These are phyloP conservation scores for Hylyphantes graminicola DNA, from an alignment of 1,140 invertebrate species.

Conservation along the genomic window DNA sequence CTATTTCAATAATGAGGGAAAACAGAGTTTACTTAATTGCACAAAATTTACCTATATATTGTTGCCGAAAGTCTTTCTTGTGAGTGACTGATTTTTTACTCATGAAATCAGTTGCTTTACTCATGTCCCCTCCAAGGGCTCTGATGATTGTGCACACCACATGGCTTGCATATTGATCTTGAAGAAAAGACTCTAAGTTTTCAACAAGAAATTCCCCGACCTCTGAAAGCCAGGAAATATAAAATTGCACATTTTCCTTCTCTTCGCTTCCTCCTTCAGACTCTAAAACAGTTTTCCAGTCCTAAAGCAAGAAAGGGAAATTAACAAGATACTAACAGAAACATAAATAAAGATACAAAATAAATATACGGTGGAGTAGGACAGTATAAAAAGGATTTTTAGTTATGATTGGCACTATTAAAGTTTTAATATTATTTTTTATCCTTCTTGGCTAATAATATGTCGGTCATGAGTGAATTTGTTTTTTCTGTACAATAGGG, in stretches of 20 bases:
- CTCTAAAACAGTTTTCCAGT: conserved; percentile 5
- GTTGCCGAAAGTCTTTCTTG: conserved; percentile 28
- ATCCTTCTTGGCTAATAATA: too few relatives aligned
- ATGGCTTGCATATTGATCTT: conserved; percentile 35
- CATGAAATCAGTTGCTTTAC: neutral
- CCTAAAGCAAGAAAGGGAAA: conserved; percentile 5
- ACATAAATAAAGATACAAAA: neutral
- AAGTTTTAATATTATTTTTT: too few relatives aligned
- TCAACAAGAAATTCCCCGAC: conserved; percentile 32
- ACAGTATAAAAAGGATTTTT: too few relatives aligned
- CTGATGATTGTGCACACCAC: conserved; percentile 14
- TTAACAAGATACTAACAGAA: neutral
- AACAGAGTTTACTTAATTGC: neutral
- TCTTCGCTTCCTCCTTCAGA: conserved; percentile 3
- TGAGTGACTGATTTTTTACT: conserved; percentile 38
- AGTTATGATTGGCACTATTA: too few relatives aligned
- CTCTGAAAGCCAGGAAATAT: conserved; percentile 10
- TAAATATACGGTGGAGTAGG: too few relatives aligned
- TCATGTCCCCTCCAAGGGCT: conserved; percentile 42
- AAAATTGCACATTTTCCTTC: neutral
- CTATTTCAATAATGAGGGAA: too few relatives aligned
- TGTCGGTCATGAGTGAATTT: too few relatives aligned
- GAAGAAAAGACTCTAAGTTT: conserved; percentile 34
- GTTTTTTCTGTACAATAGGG: too few relatives aligned
- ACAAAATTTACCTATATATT: neutral